Evolutionary conservation across 2,797 vertebrate species (phyloP), one percentile per base, ranked within the genome.

Genomic region (Luscinia luscinia): DNA sequence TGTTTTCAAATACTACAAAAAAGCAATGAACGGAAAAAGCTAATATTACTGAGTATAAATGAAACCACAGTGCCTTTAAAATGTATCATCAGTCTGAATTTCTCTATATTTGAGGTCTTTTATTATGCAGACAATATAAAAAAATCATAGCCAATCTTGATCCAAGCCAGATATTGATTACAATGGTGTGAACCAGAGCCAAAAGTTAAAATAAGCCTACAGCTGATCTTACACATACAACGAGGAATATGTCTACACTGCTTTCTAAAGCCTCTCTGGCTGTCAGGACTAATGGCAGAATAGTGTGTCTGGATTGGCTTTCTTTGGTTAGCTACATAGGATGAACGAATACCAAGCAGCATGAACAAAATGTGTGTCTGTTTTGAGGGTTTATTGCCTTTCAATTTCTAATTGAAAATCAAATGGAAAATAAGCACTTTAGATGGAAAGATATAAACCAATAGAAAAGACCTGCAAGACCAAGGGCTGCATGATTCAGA

Each of bases 31-130:
- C 30, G 85, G 64, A 76, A 89, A 77, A 22, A 80, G 45, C 21
- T 67, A 77, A 15, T 76, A 73, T 77, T 70, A 73, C n/a, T 55
- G 34, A 30, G 26, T 66, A 21, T 48, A 80, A 67, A 55, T 55
- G 32, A 91, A 94, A 85, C n/a, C 32, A 64, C 36, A 30, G 12
- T 66, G 16, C 34, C 24, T 90, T 94, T 89, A 45, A 81, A 91
- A 87, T 61, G 70, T 55, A 86, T 80, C 12, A 70, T 40, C 80
- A 27, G 24, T 66, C 73, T 76, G 54, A 94, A 89, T 72, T 76
- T 92, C 94, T 89, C 72, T 82, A 40, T 83, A 84, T 58, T 90
- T 77, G 22, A 89, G 43, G 81, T 79, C 22, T 94, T 91, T 88
- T 76, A 26, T 90, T 77, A 76, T 43, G 36, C 49, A 93, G 61